Conservation (phyloP, 2,888 invertebrate species). For the Tiliacea citrago region DNA sequence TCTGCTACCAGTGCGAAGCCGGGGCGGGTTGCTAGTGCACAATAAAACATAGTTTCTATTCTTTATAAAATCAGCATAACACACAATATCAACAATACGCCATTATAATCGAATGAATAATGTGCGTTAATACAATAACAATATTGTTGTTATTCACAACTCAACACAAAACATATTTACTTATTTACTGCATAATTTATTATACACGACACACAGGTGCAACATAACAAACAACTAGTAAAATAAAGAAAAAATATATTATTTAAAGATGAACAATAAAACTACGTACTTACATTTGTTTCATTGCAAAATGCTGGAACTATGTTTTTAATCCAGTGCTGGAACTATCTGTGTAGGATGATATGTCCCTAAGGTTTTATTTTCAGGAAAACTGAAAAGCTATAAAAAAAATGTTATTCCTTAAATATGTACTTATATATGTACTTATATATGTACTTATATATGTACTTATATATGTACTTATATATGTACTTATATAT, state of each 20-base stretch:
- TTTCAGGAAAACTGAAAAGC: not conserved
- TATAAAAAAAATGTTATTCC: not conserved
- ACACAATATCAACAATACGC: conserved; percentile 37
- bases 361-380: not conserved
- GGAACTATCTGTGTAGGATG: not conserved
- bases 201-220: conserved; percentile 44
- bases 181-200: conserved; percentile 44
- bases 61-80: not conserved
- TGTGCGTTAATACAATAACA: conserved; percentile 23
- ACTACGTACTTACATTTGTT: not conserved
- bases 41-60: conserved; percentile 1
- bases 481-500: too few species aligned
- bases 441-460: too few species aligned
- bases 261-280: conserved; percentile 12
- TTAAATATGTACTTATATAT: too few species aligned
- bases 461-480: too few species aligned
- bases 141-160: conserved; percentile 48
- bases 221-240: conserved; percentile 26
- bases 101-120: conserved; percentile 44
- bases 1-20: too few species aligned
- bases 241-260: not conserved
- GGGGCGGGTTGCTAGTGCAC: not conserved
- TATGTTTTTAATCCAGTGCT: not conserved
- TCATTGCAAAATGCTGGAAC: too few species aligned
- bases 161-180: conserved; percentile 43